phyloP scores from a whole-genome alignment of 2,113 vertebrate species.

The Pelusios castaneus region DNA sequence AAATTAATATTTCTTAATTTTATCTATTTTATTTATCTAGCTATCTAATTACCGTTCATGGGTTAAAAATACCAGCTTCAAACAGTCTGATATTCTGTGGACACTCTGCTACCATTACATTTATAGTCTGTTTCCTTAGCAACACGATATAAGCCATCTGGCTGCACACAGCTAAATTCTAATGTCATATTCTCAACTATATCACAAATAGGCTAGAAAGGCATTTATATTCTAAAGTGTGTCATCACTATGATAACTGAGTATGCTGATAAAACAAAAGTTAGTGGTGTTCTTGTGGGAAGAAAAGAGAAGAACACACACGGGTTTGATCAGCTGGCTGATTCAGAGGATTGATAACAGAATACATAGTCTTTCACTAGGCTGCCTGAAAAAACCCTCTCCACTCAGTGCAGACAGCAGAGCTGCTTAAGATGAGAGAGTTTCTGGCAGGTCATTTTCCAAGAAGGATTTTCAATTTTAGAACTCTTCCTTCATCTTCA shows the following conservation, averaged over 20 bases:
- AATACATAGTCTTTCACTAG: background rate
- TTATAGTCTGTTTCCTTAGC: constrained; percentile 74
- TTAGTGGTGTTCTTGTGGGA: constrained; percentile 37
- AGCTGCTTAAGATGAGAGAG: background rate
- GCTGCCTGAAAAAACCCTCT: background rate
- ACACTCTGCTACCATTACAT: constrained; percentile 69
- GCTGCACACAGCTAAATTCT: constrained; percentile 67
- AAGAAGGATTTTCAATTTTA: background rate
- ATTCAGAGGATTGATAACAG: background rate
- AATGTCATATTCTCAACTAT: constrained; percentile 62
- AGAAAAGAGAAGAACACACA: background rate
- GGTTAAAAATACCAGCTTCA: constrained; percentile 68
- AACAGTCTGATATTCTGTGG: constrained; percentile 67
- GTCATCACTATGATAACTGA: constrained; percentile 41
- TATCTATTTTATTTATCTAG: constrained; percentile 31
- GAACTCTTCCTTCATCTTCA: background rate
- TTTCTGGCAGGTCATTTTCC: background rate
- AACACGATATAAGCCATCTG: constrained; percentile 72
- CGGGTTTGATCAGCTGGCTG: background rate
- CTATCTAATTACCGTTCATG: constrained; percentile 50
- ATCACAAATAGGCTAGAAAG: constrained; percentile 54
- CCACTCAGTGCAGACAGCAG: background rate
- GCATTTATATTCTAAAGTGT: constrained; percentile 65
- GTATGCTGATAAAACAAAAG: constrained; percentile 6
- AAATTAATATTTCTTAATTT: constrained; percentile 51